Conservation (phyloP, 2,797 vertebrate species). For the Eutrigla gurnardus region DNA sequence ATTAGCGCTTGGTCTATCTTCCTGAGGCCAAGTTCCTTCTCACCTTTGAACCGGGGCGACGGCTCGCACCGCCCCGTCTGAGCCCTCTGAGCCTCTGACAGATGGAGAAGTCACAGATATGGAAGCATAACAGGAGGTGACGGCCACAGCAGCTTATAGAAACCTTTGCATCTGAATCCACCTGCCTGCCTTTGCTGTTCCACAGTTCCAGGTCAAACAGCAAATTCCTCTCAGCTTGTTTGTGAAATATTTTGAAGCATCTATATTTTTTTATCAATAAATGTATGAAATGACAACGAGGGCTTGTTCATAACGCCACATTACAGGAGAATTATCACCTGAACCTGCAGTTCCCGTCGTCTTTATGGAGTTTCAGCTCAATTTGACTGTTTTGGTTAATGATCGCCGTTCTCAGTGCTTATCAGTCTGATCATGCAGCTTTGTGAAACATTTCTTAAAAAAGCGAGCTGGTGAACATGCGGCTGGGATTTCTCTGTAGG, state of each 20-base stretch:
- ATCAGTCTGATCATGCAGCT: background rate
- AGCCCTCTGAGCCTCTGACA: conserved; percentile 52
- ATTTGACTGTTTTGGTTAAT: background rate
- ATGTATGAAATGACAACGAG: background rate
- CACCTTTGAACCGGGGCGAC: conserved; percentile 66
- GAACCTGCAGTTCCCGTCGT: background rate
- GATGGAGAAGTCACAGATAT: conserved; percentile 53
- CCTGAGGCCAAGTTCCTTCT: conserved; percentile 55
- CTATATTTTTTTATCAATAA: background rate
- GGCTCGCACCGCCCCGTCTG: conserved; percentile 50
- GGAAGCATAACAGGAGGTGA: conserved; percentile 30
- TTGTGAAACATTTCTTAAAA: background rate
- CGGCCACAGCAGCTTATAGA: conserved; percentile 15
- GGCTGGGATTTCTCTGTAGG: too few species aligned
- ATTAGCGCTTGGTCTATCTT: conserved; percentile 65
- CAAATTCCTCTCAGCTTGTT: conserved; percentile 7
- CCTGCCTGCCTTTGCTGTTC: background rate
- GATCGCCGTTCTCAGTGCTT: background rate
- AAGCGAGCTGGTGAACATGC: background rate
- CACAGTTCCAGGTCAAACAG: background rate
- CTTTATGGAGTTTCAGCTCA: background rate
- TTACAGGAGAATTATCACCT: background rate
- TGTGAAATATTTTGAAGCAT: background rate
- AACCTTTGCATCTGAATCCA: conserved; percentile 24
- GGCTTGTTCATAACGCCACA: background rate